A percentile compares a stretch with the other conserved stretches of the same genome.
These are phyloP conservation scores for Pantala flavescens DNA, from an alignment of 1,140 invertebrate genomes.

Conservation along the genomic window DNA sequence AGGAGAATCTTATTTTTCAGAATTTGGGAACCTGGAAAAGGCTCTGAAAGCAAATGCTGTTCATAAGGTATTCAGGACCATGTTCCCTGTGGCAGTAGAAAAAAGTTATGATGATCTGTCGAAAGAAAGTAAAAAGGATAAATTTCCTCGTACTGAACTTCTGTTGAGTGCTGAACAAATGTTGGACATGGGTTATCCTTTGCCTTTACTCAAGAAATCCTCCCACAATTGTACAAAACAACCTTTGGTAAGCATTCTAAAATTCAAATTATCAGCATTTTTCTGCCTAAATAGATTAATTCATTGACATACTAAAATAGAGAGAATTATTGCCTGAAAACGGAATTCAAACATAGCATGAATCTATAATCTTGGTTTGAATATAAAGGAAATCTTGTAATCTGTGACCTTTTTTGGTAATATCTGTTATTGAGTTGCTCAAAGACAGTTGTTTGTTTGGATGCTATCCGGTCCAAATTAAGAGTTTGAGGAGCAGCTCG, in stretches of 20 bases:
- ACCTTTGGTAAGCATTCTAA: not conserved
- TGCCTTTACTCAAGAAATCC: slow-evolving; percentile 44
- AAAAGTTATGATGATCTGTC: not conserved
- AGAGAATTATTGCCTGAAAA: no score
- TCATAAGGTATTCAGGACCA: slow-evolving; percentile 23
- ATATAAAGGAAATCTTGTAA: no score
- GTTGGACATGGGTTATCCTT: slow-evolving; percentile 76
- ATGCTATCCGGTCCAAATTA: no score
- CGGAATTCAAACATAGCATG: no score
- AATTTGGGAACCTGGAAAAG: slow-evolving; percentile 21
- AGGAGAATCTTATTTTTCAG: slow-evolving; percentile 18
- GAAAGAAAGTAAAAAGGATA: slow-evolving; percentile 37
- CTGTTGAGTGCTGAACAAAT: slow-evolving; percentile 72
- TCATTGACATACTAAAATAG: no score
- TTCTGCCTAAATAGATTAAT: no score
- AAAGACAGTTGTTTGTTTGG: no score
- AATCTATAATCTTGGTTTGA: no score
- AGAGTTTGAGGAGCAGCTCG: no score
- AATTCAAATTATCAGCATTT: no score
- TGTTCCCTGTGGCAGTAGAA: slow-evolving; percentile 21
- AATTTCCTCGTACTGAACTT: slow-evolving; percentile 65
- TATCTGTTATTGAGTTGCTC: no score
- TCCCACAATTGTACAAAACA: not conserved
- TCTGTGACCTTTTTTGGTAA: no score
- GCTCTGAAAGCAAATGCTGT: slow-evolving; percentile 21